These are phyloP conservation scores for Alces alces DNA, from an alignment of 2,113 vertebrate species.

Conservation along the genomic window DNA sequence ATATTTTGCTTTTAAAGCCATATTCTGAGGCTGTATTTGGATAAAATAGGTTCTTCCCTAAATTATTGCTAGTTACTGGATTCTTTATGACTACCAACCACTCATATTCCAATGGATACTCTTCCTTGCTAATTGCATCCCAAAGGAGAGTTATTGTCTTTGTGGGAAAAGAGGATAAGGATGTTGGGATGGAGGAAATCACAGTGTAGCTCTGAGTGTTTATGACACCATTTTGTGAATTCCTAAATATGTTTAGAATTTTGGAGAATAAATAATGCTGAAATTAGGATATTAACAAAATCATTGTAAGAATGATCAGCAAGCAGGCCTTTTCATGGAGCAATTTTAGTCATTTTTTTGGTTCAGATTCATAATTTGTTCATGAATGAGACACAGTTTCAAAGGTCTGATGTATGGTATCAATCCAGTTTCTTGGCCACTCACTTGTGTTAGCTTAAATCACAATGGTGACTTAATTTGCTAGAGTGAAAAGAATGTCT, in stretches of 20 bases:
- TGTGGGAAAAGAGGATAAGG: not conserved
- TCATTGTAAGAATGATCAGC: not conserved
- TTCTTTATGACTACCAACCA: not conserved
- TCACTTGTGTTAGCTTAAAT: not conserved
- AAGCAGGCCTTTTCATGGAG: not conserved
- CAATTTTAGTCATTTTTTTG: not conserved
- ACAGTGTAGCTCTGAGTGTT: not conserved
- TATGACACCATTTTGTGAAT: constrained; percentile 16
- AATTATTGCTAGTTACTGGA: not conserved
- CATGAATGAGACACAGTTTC: not conserved
- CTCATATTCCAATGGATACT: not conserved
- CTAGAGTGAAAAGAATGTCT: not conserved
- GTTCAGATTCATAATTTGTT: not conserved
- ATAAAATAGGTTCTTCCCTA: not conserved
- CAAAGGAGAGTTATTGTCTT: not conserved
- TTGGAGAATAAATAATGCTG: constrained; percentile 8
- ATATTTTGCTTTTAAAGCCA: not conserved
- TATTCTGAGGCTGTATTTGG: not conserved
- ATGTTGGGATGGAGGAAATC: not conserved
- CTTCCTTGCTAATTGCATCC: not conserved
- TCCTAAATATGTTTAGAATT: not conserved
- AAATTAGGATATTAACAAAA: not conserved
- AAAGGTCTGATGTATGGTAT: not conserved
- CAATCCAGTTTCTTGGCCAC: not conserved
- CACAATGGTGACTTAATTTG: not conserved